phyloP scores from a whole-genome alignment of 1,140 invertebrate genomes.

The Cydia fagiglandana region DNA sequence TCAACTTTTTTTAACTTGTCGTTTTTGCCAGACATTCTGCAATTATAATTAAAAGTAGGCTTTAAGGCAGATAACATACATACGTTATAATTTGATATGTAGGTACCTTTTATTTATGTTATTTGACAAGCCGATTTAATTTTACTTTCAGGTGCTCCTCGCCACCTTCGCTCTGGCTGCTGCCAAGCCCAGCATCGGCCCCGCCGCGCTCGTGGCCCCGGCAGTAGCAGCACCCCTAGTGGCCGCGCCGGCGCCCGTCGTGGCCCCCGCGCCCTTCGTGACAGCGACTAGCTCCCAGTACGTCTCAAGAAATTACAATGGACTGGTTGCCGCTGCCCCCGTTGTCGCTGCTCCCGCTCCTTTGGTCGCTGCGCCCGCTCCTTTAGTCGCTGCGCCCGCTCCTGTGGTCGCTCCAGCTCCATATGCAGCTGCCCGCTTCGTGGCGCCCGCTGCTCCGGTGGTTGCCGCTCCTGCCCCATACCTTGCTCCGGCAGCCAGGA shows the following conservation, averaged over 20 bases:
- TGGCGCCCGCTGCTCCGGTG: slow-evolving; percentile 62
- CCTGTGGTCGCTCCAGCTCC: slow-evolving; percentile 40
- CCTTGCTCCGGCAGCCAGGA: slow-evolving; percentile 54
- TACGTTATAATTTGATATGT: too few relatives aligned
- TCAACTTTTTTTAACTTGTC: not conserved
- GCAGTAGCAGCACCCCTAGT: slow-evolving; percentile 47
- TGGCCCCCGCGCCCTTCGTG: slow-evolving; percentile 80
- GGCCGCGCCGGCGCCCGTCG: slow-evolving; percentile 52
- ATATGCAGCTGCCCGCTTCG: slow-evolving; percentile 42
- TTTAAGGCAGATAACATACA: not conserved
- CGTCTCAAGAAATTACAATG: slow-evolving; percentile 82
- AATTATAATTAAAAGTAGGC: not conserved
- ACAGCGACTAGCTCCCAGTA: slow-evolving; percentile 83
- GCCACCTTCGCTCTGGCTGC: slow-evolving; percentile 60
- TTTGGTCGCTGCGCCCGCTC: slow-evolving; percentile 51
- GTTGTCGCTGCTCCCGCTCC: slow-evolving; percentile 53
- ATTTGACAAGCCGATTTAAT: not conserved
- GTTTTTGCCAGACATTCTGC: not conserved
- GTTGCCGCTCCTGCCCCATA: slow-evolving; percentile 49
- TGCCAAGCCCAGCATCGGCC: slow-evolving; percentile 64
- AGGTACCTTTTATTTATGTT: too few relatives aligned
- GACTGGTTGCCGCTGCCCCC: slow-evolving; percentile 60
- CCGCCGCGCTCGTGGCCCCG: slow-evolving; percentile 62
- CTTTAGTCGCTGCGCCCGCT: slow-evolving; percentile 38
- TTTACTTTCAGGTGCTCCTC: slow-evolving; percentile 57